These are phyloP conservation scores for Regulus satrapa DNA, from an alignment of 2,113 vertebrate genomes.

Conservation along the genomic window DNA sequence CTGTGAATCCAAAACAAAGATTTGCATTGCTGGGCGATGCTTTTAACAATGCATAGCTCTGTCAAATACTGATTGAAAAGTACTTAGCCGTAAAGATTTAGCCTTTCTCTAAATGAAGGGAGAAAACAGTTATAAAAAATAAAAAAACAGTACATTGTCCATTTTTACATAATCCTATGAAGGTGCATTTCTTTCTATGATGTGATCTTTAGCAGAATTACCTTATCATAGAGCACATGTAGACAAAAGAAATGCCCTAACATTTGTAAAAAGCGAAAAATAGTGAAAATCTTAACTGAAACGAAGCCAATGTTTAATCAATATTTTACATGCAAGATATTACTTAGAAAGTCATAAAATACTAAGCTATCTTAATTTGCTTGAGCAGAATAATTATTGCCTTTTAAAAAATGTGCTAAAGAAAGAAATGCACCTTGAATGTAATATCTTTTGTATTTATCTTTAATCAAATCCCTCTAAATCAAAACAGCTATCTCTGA, in stretches of 20 bases:
- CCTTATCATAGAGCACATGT: background rate
- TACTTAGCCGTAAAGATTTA: slow-evolving; percentile 23
- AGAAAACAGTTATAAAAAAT: background rate
- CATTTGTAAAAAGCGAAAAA: background rate
- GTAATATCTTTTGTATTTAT: background rate
- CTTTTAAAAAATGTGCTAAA: background rate
- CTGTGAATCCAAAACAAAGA: slow-evolving; percentile 52
- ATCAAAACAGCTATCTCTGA: background rate
- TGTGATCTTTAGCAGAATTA: background rate
- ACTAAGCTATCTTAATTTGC: background rate
- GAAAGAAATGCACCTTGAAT: slow-evolving; percentile 50
- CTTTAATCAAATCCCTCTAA: background rate
- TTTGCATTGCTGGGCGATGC: slow-evolving; percentile 47
- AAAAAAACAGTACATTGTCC: background rate
- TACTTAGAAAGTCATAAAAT: background rate
- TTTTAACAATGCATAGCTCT: slow-evolving; percentile 1
- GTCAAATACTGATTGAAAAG: slow-evolving; percentile 35
- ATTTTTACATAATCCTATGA: background rate
- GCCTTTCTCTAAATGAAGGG: background rate
- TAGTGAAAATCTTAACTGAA: background rate
- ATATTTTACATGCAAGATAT: background rate
- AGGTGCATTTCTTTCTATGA: slow-evolving; percentile 47
- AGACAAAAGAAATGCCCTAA: background rate
- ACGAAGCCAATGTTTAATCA: background rate
- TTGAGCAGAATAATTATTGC: background rate